Percentiles rank a stretch among this genome's conserved stretches.
Evolutionary conservation across 2,797 vertebrate genomes (phyloP).

Genomic region (Sternotherus odoratus): DNA sequence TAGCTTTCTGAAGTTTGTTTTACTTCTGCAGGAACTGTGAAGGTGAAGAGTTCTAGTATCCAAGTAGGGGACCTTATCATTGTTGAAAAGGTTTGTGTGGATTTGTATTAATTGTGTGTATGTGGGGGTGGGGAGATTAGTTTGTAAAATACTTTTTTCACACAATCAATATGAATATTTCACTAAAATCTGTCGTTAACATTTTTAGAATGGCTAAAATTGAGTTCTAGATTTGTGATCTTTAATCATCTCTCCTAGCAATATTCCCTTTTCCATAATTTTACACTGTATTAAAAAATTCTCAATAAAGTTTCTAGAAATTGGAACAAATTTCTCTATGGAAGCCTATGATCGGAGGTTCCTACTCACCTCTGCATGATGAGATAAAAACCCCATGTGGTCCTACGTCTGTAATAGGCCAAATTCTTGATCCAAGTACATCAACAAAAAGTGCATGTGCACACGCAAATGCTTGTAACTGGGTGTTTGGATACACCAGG

Average conservation of each 20-base stretch:
- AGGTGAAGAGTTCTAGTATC: constrained; percentile 97
- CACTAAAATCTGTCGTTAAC: rapidly evolving
- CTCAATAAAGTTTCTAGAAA: background rate
- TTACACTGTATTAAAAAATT: background rate
- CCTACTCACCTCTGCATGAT: rapidly evolving
- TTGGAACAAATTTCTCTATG: background rate
- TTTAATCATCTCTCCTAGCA: background rate
- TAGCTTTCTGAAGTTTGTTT: background rate
- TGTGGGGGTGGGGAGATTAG: too few species aligned
- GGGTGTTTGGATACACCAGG: background rate
- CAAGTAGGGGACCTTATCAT: constrained; percentile 99
- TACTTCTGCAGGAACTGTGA: constrained; percentile 89
- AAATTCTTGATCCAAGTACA: background rate
- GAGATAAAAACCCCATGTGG: background rate
- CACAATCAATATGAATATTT: background rate
- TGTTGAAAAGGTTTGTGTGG: constrained; percentile 94
- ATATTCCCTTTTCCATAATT: background rate
- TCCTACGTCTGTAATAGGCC: background rate
- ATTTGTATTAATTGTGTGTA: rapidly evolving
- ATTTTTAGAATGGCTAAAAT: background rate
- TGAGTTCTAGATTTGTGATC: background rate
- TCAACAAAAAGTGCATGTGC: background rate
- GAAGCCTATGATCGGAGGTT: background rate
- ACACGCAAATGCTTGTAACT: background rate
- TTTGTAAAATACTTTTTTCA: background rate